Base-by-base conservation (phyloP, 2,888 invertebrate species). In the Volucella inanis region DNA sequence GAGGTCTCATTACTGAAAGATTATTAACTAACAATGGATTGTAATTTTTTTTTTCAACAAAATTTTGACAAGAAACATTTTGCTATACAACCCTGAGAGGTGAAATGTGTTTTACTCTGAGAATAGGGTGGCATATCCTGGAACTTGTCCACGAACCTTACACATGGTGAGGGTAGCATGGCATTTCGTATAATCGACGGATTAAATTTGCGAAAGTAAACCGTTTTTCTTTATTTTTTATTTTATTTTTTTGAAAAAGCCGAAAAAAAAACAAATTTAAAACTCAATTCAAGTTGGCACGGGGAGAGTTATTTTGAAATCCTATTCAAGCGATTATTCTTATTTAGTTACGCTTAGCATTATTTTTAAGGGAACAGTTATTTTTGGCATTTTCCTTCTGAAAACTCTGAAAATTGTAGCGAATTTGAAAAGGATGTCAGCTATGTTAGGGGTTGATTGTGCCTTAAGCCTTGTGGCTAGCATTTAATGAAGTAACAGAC, bases 1-100 rank as follows among this genome's bases (percentile, higher is more conserved):
- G 62, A 81, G 80, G 85, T 81, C 85, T 85, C 81, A 85, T 81
- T 85, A 85, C 81, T 72, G 22, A 52, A 62, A 77, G 85, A 85
- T 85, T 85, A 85, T 85, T 77, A 85, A 81, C 81, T 76, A 76
- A 85, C 85, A 85, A 85, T 81, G 81, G 85, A 52, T 76, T 77
- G 85, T 81, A 81, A 85, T 85, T 76, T 85, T 67, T 72, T 62
- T n/a, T 52, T 67, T 65, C 50, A 38, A 43, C 41, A 39, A 31
- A 76, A 41, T 65, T 31, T 57, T 65, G 50, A 65, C 49, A 18
- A 31, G 65, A 80, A 65, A 65, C 22, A 55, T 61, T 77, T 49
- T 31, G 14, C 52, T 78, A 76, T 31, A 82, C 59, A 64, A 41
- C 76, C 45, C 64, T 77, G 67, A 61, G 82, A 72, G 82, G 65